phyloP scores from a whole-genome alignment of 2,888 invertebrate species.

The Clanis bilineata region DNA sequence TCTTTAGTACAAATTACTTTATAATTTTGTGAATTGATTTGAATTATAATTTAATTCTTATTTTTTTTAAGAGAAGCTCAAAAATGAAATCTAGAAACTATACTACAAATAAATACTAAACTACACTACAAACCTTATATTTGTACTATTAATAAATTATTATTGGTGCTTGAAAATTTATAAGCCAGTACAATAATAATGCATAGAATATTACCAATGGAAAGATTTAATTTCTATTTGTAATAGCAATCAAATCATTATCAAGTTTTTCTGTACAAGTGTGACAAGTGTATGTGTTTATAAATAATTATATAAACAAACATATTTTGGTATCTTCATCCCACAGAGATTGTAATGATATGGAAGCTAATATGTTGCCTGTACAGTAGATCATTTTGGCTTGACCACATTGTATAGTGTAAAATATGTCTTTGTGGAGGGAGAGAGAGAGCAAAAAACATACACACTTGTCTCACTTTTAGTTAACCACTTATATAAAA shows the following conservation, averaged over 20 bases:
- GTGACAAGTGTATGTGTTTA: slow-evolving; percentile 46
- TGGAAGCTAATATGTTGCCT: slow-evolving; percentile 67
- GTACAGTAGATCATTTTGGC: slow-evolving; percentile 74
- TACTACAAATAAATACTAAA: no score
- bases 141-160: no score
- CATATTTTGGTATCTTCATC: slow-evolving; percentile 27
- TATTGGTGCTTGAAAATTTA: background rate
- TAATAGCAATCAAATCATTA: slow-evolving; percentile 45
- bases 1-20: slow-evolving; percentile 19
- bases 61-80: no score
- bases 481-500: slow-evolving; percentile 69
- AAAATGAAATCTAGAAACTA: no score
- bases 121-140: no score
- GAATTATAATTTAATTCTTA: no score
- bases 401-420: slow-evolving; percentile 65
- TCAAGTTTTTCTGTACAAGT: slow-evolving; percentile 45
- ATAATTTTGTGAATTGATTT: no score
- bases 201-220: background rate
- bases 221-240: background rate
- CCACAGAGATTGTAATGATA: slow-evolving; percentile 43
- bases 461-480: slow-evolving; percentile 45
- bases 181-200: background rate
- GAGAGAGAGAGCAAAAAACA: slow-evolving; percentile 39
- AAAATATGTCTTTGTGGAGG: slow-evolving; percentile 38
- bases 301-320: background rate